A percentile compares a stretch with the other conserved stretches of the same genome.
phyloP scores from a whole-genome alignment of 2,113 vertebrate species.

The Crotalus horridus region DNA sequence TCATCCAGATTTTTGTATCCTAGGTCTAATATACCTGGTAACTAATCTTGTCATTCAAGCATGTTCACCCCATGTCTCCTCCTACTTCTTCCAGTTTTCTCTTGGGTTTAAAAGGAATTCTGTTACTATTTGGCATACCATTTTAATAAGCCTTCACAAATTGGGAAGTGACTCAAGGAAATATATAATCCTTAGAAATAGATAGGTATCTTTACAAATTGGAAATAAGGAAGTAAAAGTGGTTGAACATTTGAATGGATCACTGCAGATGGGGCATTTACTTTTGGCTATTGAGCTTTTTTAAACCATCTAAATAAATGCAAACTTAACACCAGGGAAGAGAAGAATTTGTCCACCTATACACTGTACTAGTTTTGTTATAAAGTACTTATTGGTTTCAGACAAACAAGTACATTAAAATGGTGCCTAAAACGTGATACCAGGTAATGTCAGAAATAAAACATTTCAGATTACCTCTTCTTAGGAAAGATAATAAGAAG shows the following conservation, averaged over 20 bases:
- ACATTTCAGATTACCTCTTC: background rate
- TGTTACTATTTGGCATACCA: background rate
- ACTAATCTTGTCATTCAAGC: background rate
- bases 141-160: background rate
- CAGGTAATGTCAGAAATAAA: background rate
- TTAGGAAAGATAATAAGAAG: background rate
- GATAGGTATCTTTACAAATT: background rate
- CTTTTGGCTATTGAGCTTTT: background rate
- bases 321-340: background rate
- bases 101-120: slow-evolving; percentile 4
- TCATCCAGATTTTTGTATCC: background rate
- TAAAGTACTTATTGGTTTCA: background rate
- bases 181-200: background rate
- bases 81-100: background rate
- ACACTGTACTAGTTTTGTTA: background rate
- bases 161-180: background rate
- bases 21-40: background rate
- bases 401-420: background rate
- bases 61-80: background rate
- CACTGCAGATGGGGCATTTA: background rate
- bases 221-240: background rate
- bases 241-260: background rate
- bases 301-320: background rate
- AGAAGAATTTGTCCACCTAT: background rate
- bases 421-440: background rate